Conservation (phyloP, 2,113 vertebrate species). For the Paratilapia polleni region DNA sequence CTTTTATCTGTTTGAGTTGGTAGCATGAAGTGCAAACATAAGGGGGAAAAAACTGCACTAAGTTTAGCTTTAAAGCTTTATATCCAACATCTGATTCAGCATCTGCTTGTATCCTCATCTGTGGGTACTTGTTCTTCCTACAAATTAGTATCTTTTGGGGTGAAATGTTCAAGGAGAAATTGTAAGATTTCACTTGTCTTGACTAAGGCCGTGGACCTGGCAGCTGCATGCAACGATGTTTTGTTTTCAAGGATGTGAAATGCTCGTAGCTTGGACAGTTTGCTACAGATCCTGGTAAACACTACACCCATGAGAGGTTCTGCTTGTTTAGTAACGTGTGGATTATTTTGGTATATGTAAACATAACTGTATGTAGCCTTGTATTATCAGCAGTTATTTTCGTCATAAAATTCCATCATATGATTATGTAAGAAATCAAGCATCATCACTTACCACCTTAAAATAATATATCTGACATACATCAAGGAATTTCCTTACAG, state of each 20-base stretch:
- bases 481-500: no score
- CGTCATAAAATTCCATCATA: not conserved
- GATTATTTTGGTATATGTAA: not conserved
- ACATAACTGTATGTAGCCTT: not conserved
- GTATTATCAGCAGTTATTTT: not conserved
- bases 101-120: constrained; percentile 3
- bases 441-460: not conserved
- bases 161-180: not conserved
- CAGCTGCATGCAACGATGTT: not conserved
- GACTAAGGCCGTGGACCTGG: not conserved
- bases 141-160: not conserved
- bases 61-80: not conserved
- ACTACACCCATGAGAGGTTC: not conserved
- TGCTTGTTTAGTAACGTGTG: not conserved
- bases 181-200: constrained; percentile 7
- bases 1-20: not conserved
- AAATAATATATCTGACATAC: not conserved
- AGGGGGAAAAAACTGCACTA: constrained; percentile 7
- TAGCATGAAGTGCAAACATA: not conserved
- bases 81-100: not conserved
- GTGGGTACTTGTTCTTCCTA: not conserved
- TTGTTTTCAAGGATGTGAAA: not conserved
- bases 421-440: not conserved
- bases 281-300: not conserved
- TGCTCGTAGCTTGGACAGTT: not conserved